Evolutionary conservation across 2,888 invertebrate species (phyloP).

Genomic region (Osmoderma eremita): DNA sequence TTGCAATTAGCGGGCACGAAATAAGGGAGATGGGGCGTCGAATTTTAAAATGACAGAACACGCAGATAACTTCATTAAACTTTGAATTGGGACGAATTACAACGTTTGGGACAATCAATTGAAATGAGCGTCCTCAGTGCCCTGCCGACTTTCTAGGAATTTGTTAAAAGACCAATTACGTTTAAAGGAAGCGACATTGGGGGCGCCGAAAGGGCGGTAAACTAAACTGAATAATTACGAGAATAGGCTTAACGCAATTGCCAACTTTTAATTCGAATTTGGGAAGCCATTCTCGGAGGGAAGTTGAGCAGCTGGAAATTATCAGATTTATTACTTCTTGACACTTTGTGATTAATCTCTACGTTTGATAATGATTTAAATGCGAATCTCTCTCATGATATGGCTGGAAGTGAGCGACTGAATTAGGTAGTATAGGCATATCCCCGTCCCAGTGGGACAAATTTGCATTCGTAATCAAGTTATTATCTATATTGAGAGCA

Average conservation of each 20-base stretch:
- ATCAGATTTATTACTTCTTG: slow-evolving; percentile 26
- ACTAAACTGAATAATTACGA: slow-evolving; percentile 37
- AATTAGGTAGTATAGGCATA: slow-evolving; percentile 3
- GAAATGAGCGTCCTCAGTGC: slow-evolving; percentile 19
- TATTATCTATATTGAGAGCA: too few species aligned
- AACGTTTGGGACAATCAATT: slow-evolving; percentile 39
- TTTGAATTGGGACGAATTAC: slow-evolving; percentile 45
- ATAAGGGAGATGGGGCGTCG: slow-evolving; percentile 42
- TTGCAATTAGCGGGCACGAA: slow-evolving; percentile 34
- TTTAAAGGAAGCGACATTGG: slow-evolving; percentile 22
- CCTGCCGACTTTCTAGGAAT: slow-evolving; percentile 26
- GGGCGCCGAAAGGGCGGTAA: slow-evolving; percentile 32
- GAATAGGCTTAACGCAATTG: slow-evolving; percentile 28
- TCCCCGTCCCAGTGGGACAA: too few species aligned
- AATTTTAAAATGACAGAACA: slow-evolving; percentile 50
- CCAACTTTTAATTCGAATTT: slow-evolving; percentile 36
- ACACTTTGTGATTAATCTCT: slow-evolving; percentile 34
- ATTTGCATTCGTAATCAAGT: too few species aligned
- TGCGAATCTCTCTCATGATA: slow-evolving; percentile 8
- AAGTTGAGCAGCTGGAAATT: slow-evolving; percentile 20
- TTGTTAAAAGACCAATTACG: slow-evolving; percentile 39
- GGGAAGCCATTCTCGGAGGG: slow-evolving; percentile 8
- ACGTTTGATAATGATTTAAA: slow-evolving; percentile 16
- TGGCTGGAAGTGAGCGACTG: background rate
- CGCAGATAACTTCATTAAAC: slow-evolving; percentile 49